Evolutionary conservation across 2,113 vertebrate species (phyloP).

Genomic region (Raja brachyura): DNA sequence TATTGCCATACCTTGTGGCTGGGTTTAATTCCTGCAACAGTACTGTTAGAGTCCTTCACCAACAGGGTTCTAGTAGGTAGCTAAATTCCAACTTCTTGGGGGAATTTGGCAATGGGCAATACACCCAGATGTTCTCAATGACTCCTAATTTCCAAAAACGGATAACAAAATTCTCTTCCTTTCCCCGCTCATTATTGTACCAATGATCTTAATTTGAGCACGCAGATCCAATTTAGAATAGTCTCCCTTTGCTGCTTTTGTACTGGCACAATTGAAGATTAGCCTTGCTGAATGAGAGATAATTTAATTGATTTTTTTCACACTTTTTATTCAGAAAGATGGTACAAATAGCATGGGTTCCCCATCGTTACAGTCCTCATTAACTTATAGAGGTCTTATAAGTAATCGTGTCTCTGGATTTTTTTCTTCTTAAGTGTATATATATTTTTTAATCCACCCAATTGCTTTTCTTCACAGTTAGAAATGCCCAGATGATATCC

Average conservation of each 20-base stretch:
- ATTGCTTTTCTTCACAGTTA: background rate
- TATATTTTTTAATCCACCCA: background rate
- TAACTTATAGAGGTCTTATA: background rate
- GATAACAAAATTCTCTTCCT: background rate
- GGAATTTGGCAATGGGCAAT: too few species aligned
- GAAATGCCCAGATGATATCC: background rate
- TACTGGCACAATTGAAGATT: background rate
- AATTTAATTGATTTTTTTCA: background rate
- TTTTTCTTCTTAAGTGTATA: background rate
- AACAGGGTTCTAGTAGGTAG: too few species aligned
- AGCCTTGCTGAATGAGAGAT: background rate
- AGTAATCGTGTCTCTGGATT: background rate
- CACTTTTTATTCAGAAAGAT: background rate
- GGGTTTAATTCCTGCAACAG: too few species aligned
- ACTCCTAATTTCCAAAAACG: too few species aligned
- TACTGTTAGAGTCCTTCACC: too few species aligned
- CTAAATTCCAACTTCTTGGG: too few species aligned
- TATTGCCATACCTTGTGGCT: too few species aligned
- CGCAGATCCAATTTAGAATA: background rate
- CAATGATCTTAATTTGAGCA: background rate
- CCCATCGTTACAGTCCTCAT: background rate
- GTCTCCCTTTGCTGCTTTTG: background rate
- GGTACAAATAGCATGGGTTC: background rate
- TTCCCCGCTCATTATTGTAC: background rate
- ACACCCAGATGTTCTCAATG: background rate